Percentiles rank a stretch among this genome's conserved stretches.
Evolutionary conservation across 2,888 invertebrate genomes (phyloP).

Genomic region (Lithophane leautieri): DNA sequence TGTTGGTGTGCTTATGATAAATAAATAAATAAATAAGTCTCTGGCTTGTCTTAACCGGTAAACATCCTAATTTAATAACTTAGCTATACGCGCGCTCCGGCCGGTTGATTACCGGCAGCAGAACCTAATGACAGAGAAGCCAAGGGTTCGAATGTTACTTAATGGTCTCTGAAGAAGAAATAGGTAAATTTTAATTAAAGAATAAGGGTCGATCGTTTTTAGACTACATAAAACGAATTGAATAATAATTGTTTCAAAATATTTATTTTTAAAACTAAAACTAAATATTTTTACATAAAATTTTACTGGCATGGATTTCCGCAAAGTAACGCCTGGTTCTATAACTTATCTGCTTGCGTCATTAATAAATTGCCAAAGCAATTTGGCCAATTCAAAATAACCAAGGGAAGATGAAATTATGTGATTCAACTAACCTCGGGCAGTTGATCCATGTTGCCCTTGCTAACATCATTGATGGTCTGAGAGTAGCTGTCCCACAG

Average conservation of each 20-base stretch:
- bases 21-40: no score
- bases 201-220: background rate
- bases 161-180: background rate
- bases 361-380: background rate
- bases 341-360: no score
- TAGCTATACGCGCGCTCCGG: no score
- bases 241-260: background rate
- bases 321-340: background rate
- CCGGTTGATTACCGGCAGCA: no score
- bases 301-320: background rate
- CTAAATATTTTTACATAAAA: background rate
- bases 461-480: constrained; percentile 93
- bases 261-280: background rate
- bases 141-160: background rate
- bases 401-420: accelerated
- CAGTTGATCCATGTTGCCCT: constrained; percentile 94
- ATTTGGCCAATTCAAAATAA: background rate
- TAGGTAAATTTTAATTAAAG: background rate
- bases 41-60: no score
- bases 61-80: no score
- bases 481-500: constrained; percentile 95
- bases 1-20: no score
- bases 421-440: constrained; percentile 92
- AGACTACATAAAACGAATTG: background rate
- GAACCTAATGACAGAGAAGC: no score